Base-by-base conservation (phyloP, 1,140 invertebrate species). In the Samia ricini region DNA sequence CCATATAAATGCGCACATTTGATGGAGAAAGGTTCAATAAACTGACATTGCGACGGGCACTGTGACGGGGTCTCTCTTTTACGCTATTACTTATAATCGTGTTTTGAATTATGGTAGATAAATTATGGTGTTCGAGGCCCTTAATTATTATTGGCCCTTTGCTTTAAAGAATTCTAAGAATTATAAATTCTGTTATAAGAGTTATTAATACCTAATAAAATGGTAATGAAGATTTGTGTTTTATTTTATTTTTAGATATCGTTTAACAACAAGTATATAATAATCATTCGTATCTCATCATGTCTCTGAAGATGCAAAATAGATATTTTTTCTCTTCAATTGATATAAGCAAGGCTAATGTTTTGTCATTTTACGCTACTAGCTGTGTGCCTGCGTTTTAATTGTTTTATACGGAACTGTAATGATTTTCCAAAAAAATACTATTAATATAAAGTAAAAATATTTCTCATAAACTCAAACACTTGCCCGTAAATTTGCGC, bases 1-100 rank as follows among this genome's bases (percentile, higher is more conserved):
- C 67, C 71, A 58, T 74, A 60, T 69, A 69, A 76, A 70, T 77
- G 80, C 68, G 73, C 78, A 70, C 72, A 80, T 77, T 77, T 79
- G 73, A 81, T 70, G 73, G 69, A 63, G 64, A 70, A 72, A 83
- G 77, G 83, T 82, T 86, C 83, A 85, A 85, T 73, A 82, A 86
- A 77, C 77, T 79, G 78, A 78, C 75, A 72, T 71, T 72, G 69
- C 70, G 70, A 76, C 68, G 71, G n/a, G 70, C 65, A 68, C 68
- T 65, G 63, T 65, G 72, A 68, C 73, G 64, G n/a, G n/a, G 66
- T 61, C 63, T 62, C 67, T 68, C 68, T 71, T 76, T 77, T 77
- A 79, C 76, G 69, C 73, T 73, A 81, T 77, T 73, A 76, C 66
- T 63, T 66, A 68, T 79, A 79, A 83, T 79, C 61, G 74, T 81